Conservation (phyloP, 2,113 vertebrate genomes). For the Cryptomyrus ogoouensis region DNA sequence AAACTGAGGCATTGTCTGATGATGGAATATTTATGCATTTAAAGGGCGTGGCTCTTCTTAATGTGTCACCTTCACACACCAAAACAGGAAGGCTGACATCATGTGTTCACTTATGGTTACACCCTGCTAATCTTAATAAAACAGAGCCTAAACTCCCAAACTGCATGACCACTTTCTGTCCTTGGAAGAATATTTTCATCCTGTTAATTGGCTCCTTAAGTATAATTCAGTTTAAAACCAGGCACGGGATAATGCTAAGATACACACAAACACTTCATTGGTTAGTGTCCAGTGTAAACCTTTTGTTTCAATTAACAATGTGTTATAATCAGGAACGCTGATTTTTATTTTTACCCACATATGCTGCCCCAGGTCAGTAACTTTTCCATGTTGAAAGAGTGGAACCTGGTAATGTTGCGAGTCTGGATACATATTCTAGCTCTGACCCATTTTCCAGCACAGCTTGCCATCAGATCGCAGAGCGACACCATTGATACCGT, state of each 20-base stretch:
- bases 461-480: background rate
- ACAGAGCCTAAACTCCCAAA: background rate
- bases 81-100: background rate
- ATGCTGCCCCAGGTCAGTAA: background rate
- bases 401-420: background rate
- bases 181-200: background rate
- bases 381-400: background rate
- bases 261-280: background rate
- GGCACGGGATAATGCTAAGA: background rate
- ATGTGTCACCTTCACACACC: background rate
- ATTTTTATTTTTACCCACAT: background rate
- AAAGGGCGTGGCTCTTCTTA: background rate
- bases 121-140: background rate
- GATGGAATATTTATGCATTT: background rate
- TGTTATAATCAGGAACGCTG: background rate
- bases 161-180: background rate
- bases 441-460: conserved; percentile 6
- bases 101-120: background rate
- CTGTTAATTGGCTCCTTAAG: background rate
- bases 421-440: conserved; percentile 1
- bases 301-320: background rate
- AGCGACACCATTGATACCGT: background rate
- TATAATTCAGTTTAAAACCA: background rate
- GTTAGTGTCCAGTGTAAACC: background rate
- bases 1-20: background rate